These are phyloP conservation scores for Felis catus DNA, from an alignment of 2,113 vertebrate genomes.

Conservation along the genomic window DNA sequence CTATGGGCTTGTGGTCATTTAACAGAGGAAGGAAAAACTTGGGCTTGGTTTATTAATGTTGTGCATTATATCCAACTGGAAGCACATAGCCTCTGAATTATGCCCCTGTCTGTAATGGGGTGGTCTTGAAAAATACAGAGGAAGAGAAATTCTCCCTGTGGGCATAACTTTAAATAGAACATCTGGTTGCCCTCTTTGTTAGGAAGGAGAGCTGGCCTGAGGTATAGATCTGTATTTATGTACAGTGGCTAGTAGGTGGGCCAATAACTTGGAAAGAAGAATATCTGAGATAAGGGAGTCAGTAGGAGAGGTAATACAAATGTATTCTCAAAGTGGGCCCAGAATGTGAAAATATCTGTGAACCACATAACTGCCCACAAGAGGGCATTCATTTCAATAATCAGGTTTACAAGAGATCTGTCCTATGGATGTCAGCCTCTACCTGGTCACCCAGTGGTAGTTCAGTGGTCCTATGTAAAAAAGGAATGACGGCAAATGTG, in stretches of 20 bases:
- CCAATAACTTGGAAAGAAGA: not conserved
- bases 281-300: not conserved
- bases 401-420: not conserved
- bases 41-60: not conserved
- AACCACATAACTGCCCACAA: not conserved
- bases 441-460: not conserved
- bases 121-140: not conserved
- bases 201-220: not conserved
- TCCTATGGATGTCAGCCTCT: not conserved
- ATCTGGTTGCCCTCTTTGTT: conserved; percentile 38
- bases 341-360: conserved; percentile 31
- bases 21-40: not conserved
- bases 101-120: not conserved
- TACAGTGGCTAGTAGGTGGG: not conserved
- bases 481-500: not conserved
- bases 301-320: not conserved
- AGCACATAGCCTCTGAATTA: conserved; percentile 5
- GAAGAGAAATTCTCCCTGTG: conserved; percentile 8
- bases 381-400: not conserved
- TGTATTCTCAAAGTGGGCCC: not conserved
- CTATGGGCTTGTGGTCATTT: not conserved
- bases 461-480: not conserved
- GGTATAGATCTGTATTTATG: not conserved
- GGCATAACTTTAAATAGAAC: not conserved
- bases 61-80: not conserved